phyloP scores from a whole-genome alignment of 2,797 vertebrate genomes.

The Chelon labrosus region DNA sequence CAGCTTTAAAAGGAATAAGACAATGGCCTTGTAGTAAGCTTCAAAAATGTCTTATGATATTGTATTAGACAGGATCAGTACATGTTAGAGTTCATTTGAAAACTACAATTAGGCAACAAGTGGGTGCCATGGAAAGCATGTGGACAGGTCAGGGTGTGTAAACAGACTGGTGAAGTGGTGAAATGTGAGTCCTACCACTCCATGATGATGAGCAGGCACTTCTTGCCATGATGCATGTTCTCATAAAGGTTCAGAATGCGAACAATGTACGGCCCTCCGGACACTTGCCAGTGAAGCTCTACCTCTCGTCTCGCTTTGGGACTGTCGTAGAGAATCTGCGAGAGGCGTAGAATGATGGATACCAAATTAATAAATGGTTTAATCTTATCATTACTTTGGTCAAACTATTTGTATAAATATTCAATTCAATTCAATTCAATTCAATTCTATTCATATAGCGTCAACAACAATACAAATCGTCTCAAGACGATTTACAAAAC shows the following conservation, averaged over 20 bases:
- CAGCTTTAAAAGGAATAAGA: background rate
- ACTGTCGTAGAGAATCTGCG: conserved; percentile 94
- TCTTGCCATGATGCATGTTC: conserved; percentile 96
- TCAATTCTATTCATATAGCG: too few relatives aligned
- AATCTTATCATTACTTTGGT: background rate
- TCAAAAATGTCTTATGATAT: background rate
- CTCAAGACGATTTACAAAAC: too few relatives aligned
- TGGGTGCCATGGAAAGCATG: background rate
- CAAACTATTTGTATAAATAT: too few relatives aligned
- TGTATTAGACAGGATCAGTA: background rate
- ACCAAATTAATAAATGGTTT: background rate
- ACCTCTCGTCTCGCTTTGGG: conserved; percentile 97
- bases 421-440: too few relatives aligned
- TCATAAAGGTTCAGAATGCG: conserved; percentile 94
- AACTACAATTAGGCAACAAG: background rate
- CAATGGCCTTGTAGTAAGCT: background rate
- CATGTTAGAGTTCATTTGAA: too few relatives aligned
- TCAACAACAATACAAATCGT: too few relatives aligned
- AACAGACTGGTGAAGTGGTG: background rate
- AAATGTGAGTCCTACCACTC: conserved; percentile 89
- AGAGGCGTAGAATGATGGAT: background rate
- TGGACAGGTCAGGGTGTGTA: background rate
- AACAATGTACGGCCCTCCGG: conserved; percentile 94
- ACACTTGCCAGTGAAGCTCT: conserved; percentile 95
- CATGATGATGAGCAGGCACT: conserved; percentile 98